phyloP scores from a whole-genome alignment of 2,113 vertebrate species.

The Trichechus manatus region DNA sequence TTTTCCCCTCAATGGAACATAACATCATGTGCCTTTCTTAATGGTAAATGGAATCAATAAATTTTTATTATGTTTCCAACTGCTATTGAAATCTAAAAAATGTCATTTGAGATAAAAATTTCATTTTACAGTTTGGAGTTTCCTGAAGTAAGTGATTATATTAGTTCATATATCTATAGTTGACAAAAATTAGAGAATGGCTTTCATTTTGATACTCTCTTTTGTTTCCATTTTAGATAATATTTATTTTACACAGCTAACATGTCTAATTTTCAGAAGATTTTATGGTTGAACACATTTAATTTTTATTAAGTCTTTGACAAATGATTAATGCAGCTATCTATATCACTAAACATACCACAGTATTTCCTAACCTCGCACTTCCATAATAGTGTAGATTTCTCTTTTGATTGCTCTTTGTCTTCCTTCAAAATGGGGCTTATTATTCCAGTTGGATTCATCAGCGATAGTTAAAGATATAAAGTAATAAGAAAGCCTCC shows the following conservation, averaged over 20 bases:
- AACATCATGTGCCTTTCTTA: neutral
- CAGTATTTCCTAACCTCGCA: neutral
- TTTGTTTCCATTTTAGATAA: conserved; percentile 38
- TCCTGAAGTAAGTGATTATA: neutral
- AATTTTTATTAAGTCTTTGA: conserved; percentile 26
- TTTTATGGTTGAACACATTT: conserved; percentile 33
- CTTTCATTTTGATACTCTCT: neutral
- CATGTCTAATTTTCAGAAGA: neutral
- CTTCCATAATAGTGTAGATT: neutral
- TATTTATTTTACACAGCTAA: conserved; percentile 22
- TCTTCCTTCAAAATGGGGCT: neutral
- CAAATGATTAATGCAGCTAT: conserved; percentile 4
- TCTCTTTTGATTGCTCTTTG: conserved; percentile 26
- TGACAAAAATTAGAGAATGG: neutral
- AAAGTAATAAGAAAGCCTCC: neutral
- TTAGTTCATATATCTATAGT: neutral
- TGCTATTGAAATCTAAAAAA: conserved; percentile 22
- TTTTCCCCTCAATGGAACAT: neutral
- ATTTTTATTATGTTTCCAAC: neutral
- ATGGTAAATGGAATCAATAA: neutral
- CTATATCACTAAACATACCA: neutral
- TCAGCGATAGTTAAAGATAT: neutral
- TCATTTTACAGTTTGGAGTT: neutral
- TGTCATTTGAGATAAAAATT: neutral
- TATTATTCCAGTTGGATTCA: conserved; percentile 14